Base-by-base conservation (phyloP, 2,888 invertebrate genomes). In the Ditula angustiorana region DNA sequence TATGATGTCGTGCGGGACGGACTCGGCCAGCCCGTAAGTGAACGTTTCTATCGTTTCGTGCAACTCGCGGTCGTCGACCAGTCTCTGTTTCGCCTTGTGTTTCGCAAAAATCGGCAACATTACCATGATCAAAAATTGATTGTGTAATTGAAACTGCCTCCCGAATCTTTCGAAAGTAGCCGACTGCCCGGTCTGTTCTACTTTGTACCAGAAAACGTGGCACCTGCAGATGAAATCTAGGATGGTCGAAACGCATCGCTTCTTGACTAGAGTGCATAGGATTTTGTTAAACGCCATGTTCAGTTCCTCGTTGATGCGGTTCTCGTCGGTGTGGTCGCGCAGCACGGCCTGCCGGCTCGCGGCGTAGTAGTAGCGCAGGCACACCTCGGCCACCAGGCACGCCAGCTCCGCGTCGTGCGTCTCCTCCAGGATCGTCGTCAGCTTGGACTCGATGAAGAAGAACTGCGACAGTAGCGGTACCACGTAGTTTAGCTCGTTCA, bases 101-200 rank as follows among this genome's bases (percentile, higher is more conserved):
- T 44, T 50, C 19, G 58, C 56, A 19, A 76, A 23, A 30, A 79
- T 46, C 0, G 82, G 81, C 24, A 76, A 65, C 8, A 77, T 10
- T 11, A 77, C 56, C n/a, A 72, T 67, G n/a, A 70, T 53, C 13
- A 80, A 61, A 7, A 81, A 71, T 62, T 83, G 83, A 41, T 77
- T 70, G 8, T 74, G 73, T 2, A 80, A 67, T 10, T 73, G 71
- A n/a, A 74, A 75, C 13, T 67, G 73, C 23, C 72, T 72, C 3
- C 81, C 82, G 59, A 79, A 74, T 49, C 75, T 74, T 60, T 78
- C 76, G 67, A 80, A 80, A 16, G 70, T 72, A 3, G 74, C 60
- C 11, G 76, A 67, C 13, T 62, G 63, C 1, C 70, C 8, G 24
- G 63, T 67, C 5, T 60, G 68, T n/a, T 75, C 75, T 10, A 75